Evolutionary conservation across 2,888 invertebrate genomes (phyloP), one percentile per base, ranked within the genome.

Genomic region (Eupithecia tripunctaria): DNA sequence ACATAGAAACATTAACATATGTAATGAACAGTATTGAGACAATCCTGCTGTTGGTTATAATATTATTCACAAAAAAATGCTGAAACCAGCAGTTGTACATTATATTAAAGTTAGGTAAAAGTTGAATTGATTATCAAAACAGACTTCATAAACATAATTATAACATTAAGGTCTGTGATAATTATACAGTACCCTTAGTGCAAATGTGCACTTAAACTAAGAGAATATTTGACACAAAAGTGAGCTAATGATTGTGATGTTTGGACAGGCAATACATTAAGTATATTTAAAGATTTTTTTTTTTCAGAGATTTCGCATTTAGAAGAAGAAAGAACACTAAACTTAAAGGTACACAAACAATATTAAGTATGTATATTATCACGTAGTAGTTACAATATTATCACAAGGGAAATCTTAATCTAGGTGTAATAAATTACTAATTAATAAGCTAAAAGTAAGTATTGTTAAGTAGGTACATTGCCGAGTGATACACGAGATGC

Each of bases 211-310:
- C 51, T 68, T 7, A 72, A 74, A 18, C 12, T 36, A 43, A 64
- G 56, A 70, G 41, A 70, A 73, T 32, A 80, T 83, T 86, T 85
- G 85, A 84, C 86, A 86, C 85, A 77, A 75, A 78, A 72, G 75
- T 85, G 84, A 85, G 84, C 84, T 78, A 75, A 79, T 38, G n/a
- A 12, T 36, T 62, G 64, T 43, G 29, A 71, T 43, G 36, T 51
- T n/a, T 67, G 84, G 84, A 84, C 85, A 83, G n/a, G 82, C 78
- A 60, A 70, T 51, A 74, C 43, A 43, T 14, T 15, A n/a, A 60
- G 14, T 65, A 56, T 18, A 38, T 68, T 59, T 21, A 27, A 60
- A 59, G 27, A n/a, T n/a, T n/a, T n/a, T n/a, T n/a, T n/a, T n/a
- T n/a, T n/a, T n/a, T n/a, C n/a, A n/a, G n/a, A n/a, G n/a, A n/a